Evolutionary conservation across 1,140 invertebrate genomes (phyloP).

Genomic region (Papilio xuthus): DNA sequence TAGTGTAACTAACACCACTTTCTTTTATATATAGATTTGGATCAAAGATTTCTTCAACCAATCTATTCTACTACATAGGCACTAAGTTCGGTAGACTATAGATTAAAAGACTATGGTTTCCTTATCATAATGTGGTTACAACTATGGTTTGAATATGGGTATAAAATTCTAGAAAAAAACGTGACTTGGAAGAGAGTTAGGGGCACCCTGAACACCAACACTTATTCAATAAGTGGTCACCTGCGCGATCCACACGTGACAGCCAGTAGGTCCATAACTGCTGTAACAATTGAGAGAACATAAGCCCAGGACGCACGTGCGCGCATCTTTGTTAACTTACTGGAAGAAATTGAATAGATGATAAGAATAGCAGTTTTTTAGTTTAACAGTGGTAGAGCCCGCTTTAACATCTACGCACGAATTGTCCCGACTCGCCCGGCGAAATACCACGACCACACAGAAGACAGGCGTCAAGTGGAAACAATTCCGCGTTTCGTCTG

Average conservation of each 20-base stretch:
- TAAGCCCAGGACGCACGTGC: background rate
- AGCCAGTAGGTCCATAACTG: conserved; percentile 17
- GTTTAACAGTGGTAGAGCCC: too few relatives aligned
- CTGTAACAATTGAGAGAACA: conserved; percentile 33
- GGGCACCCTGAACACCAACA: background rate
- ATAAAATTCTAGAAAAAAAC: conserved; percentile 16
- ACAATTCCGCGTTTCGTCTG: too few relatives aligned
- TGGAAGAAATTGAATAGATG: background rate
- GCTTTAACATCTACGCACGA: too few relatives aligned
- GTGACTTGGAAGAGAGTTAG: background rate
- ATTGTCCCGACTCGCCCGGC: too few relatives aligned
- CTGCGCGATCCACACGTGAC: background rate
- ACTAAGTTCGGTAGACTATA: too few relatives aligned
- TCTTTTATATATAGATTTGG: too few relatives aligned
- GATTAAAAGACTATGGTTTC: background rate
- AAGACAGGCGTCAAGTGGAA: too few relatives aligned
- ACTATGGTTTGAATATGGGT: background rate
- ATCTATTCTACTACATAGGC: too few relatives aligned
- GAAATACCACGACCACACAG: too few relatives aligned
- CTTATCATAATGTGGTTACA: background rate
- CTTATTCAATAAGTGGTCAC: conserved; percentile 18
- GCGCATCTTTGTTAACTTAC: background rate
- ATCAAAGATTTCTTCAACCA: too few relatives aligned
- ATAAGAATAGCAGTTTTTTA: too few relatives aligned
- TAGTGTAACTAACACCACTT: too few relatives aligned